phyloP scores from a whole-genome alignment of 2,888 invertebrate genomes.

The Hypselothyrea guttata region DNA sequence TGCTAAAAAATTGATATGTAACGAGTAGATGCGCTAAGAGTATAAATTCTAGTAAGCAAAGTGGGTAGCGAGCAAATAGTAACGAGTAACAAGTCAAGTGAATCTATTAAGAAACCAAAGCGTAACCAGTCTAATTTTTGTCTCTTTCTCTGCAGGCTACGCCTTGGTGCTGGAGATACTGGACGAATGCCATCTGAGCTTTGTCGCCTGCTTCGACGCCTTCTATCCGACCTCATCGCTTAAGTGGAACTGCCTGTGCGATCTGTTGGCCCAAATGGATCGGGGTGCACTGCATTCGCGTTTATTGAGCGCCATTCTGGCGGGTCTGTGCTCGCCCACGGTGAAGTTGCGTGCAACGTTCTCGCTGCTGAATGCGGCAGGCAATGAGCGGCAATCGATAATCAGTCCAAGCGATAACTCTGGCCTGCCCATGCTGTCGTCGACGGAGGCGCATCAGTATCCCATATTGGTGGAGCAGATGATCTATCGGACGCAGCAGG shows the following conservation, averaged over 20 bases:
- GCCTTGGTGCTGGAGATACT: slow-evolving; percentile 89
- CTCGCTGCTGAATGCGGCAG: slow-evolving; percentile 85
- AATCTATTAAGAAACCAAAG: too few relatives aligned
- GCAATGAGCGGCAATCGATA: slow-evolving; percentile 82
- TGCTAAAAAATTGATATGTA: too few relatives aligned
- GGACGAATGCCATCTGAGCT: slow-evolving; percentile 94
- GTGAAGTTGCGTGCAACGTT: slow-evolving; percentile 89
- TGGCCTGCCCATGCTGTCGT: slow-evolving; percentile 85
- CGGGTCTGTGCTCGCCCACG: slow-evolving; percentile 91
- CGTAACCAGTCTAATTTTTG: too few relatives aligned
- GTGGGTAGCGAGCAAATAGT: too few relatives aligned
- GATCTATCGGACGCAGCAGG: slow-evolving; percentile 86
- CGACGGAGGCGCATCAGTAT: slow-evolving; percentile 87
- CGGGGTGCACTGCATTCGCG: slow-evolving; percentile 84
- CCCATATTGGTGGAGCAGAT: slow-evolving; percentile 91
- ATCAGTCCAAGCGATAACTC: slow-evolving; percentile 88
- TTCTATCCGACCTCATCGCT: slow-evolving; percentile 96
- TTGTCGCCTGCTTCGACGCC: slow-evolving; percentile 95
- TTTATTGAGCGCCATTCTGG: slow-evolving; percentile 90
- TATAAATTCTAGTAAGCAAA: too few relatives aligned
- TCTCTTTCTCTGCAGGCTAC: too few relatives aligned
- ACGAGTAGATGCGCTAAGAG: too few relatives aligned
- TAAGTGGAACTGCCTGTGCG: slow-evolving; percentile 96
- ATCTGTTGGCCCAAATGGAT: slow-evolving; percentile 88
- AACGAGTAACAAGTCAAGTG: too few relatives aligned